These are phyloP conservation scores for Trissonchulus latispiculum DNA, from an alignment of 2,888 invertebrate species.

Conservation along the genomic window DNA sequence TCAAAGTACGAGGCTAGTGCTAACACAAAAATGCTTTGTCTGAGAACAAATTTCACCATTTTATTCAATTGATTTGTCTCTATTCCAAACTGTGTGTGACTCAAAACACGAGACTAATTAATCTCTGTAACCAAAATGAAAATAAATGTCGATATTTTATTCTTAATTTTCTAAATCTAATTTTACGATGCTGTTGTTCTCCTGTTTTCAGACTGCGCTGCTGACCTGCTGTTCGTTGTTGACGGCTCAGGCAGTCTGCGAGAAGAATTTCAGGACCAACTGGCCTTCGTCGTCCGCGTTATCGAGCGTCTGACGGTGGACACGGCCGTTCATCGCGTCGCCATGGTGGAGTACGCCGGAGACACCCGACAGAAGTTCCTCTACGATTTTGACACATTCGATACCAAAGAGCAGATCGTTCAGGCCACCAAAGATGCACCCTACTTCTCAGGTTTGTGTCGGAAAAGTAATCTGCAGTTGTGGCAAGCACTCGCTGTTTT, in stretches of 20 bases:
- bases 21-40: no score
- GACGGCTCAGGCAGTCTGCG: not conserved
- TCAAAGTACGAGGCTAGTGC: no score
- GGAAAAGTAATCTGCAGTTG: no score
- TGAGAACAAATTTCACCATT: no score
- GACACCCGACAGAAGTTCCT: not conserved
- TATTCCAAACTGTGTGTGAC: no score
- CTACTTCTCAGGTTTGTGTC: slow-evolving; percentile 1
- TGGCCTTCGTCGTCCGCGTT: not conserved
- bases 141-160: no score
- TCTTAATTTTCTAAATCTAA: no score
- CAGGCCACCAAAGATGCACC: not conserved
- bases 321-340: not conserved
- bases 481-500: no score
- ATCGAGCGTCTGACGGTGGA: not conserved
- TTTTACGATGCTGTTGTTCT: no score
- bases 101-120: no score
- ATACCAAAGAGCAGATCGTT: not conserved
- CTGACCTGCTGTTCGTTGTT: slow-evolving; percentile 3
- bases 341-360: not conserved
- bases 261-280: not conserved
- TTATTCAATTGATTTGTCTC: no score
- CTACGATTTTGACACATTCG: slow-evolving; percentile 2
- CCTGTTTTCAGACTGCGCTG: slow-evolving; percentile 13
- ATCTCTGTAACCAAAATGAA: no score